phyloP scores from a whole-genome alignment of 2,797 vertebrate species.

The Astyanax mexicanus region DNA sequence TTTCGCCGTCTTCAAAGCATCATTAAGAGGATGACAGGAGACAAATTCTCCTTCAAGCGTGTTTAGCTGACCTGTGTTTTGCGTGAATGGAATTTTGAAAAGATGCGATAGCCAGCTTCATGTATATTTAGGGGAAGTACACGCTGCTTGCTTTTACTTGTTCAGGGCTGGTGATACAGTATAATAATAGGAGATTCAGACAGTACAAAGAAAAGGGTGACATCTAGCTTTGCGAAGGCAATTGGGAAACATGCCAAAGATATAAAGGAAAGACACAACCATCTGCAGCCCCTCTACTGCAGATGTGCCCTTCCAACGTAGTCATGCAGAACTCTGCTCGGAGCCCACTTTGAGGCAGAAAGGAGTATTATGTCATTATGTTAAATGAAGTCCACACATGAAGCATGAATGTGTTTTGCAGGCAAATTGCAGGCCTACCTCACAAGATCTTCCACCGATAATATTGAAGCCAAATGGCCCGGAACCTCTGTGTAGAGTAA shows the following conservation, averaged over 20 bases:
- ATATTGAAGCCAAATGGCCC: conserved; percentile 98
- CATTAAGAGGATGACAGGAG: not conserved
- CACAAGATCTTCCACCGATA: conserved; percentile 90
- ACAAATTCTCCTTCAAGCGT: not conserved
- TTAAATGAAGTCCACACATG: not conserved
- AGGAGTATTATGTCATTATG: not conserved
- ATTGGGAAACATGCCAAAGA: not conserved
- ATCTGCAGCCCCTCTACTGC: not conserved
- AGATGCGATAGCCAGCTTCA: not conserved
- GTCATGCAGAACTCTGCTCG: conserved; percentile 10
- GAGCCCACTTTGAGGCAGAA: not conserved
- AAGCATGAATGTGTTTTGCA: too few relatives aligned
- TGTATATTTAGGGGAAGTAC: not conserved
- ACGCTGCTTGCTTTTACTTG: not conserved
- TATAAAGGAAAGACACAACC: not conserved
- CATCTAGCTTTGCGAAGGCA: not conserved
- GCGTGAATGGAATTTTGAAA: not conserved
- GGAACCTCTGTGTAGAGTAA: conserved; percentile 88
- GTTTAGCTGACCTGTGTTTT: not conserved
- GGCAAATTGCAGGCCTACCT: conserved; percentile 80
- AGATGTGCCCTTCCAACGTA: not conserved
- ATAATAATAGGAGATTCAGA: not conserved
- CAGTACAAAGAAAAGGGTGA: not conserved
- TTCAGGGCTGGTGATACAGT: not conserved
- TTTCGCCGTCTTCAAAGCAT: not conserved